Base-by-base conservation (phyloP, 2,113 vertebrate species). In the Solea solea region DNA sequence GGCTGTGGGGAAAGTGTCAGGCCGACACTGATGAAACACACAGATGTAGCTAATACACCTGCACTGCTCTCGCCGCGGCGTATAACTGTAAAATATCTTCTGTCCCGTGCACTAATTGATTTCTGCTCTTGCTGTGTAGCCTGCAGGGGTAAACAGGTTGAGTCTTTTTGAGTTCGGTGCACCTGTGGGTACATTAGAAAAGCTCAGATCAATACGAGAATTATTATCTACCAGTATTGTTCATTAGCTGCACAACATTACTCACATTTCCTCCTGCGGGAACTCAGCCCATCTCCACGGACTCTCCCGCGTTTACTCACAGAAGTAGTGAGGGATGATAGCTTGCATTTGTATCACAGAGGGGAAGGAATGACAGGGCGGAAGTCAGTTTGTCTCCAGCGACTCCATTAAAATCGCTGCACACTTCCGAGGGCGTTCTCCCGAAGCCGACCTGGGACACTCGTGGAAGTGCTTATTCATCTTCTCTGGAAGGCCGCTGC, bases 131-230 rank as follows among this genome's bases (percentile, higher is more conserved):
- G 52, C 39, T 54, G 51, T 1, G 48, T 5, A 57, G 60, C 78
- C 68, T 64, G 77, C 70, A 73, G 73, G 27, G n/a, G 21, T 48
- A 67, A 69, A 76, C 58, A 14, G 64, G 55, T 81, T 74, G 5
- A 54, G 54, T 64, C 9, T 50, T 57, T 61, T 51, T 44, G 41
- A 53, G 48, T 49, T 42, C 44, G 14, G 4, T 1, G 55, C 42
- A 51, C 70, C 56, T 52, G 55, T 56, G 78, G 74, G 59, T 46
- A 39, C 65, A 46, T 48, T 64, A 41, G 50, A 14, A 54, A 57
- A 28, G 62, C 45, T 42, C 54, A 21, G 75, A 76, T 82, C 78
- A 81, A 81, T 81, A 76, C 44, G 27, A 75, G 44, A 64, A 76
- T 68, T 67, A 78, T 63, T 63, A 76, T 67, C 42, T 56, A 27